phyloP scores from a whole-genome alignment of 2,113 vertebrate genomes.

The Nycticryphes semicollaris region DNA sequence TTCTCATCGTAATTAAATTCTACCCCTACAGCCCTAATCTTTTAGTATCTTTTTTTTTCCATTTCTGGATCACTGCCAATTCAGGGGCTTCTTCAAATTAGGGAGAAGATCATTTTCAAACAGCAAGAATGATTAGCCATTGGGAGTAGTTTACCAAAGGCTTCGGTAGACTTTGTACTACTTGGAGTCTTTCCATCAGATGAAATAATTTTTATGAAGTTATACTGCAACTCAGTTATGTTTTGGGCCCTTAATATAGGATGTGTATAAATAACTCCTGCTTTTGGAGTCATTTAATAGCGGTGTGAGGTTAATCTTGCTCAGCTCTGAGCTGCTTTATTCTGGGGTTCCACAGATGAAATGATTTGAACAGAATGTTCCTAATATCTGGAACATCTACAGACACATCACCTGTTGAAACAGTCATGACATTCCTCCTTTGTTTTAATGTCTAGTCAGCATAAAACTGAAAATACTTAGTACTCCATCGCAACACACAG shows the following conservation, averaged over 20 bases:
- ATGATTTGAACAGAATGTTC: not conserved
- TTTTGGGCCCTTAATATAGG: not conserved
- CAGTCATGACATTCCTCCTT: not conserved
- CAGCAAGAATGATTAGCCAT: not conserved
- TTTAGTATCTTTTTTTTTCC: not conserved
- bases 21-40: not conserved
- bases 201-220: not conserved
- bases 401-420: not conserved
- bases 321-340: not conserved
- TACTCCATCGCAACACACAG: not conserved
- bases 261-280: not conserved
- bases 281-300: not conserved
- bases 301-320: not conserved
- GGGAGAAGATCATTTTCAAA: not conserved
- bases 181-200: not conserved
- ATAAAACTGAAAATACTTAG: not conserved
- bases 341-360: not conserved
- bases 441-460: not conserved
- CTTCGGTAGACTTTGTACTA: not conserved
- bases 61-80: not conserved
- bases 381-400: not conserved
- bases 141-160: not conserved
- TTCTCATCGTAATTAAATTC: not conserved
- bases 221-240: not conserved
- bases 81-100: not conserved